A percentile compares a stretch with the other conserved stretches of the same genome.
Evolutionary conservation across 2,113 vertebrate species (phyloP).

Genomic region (Syngnathoides biaculeatus): DNA sequence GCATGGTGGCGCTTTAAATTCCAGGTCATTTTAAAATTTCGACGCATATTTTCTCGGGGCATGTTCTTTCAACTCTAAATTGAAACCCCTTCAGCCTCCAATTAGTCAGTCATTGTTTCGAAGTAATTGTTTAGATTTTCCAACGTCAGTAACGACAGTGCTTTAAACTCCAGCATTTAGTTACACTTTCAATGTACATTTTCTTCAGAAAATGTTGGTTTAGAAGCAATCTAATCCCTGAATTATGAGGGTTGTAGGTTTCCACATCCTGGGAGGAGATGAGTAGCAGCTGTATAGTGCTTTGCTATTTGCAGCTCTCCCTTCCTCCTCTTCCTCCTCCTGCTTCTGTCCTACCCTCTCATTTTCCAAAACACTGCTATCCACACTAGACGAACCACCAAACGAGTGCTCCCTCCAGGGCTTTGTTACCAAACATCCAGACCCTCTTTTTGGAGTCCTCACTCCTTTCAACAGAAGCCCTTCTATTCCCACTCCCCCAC

Average conservation of each 20-base stretch:
- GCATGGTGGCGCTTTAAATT: too few species aligned
- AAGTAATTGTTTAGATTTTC: too few species aligned
- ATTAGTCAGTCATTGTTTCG: too few species aligned
- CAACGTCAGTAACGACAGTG: too few species aligned
- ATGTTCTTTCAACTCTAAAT: too few species aligned
- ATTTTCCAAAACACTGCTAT: constrained; percentile 72
- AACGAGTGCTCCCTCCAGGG: constrained; percentile 38
- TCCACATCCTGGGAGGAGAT: constrained; percentile 40
- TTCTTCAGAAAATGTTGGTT: too few species aligned
- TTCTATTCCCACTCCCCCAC: neutral
- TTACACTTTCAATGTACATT: too few species aligned
- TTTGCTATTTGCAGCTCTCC: constrained; percentile 66
- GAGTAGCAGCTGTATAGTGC: constrained; percentile 59
- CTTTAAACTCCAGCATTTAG: too few species aligned
- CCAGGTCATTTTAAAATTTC: too few species aligned
- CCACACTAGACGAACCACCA: constrained; percentile 27
- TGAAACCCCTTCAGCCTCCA: too few species aligned
- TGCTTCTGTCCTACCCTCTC: constrained; percentile 60
- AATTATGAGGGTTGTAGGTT: neutral
- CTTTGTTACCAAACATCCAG: constrained; percentile 22
- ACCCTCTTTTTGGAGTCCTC: constrained; percentile 34
- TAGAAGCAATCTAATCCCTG: neutral
- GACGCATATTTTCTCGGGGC: too few species aligned
- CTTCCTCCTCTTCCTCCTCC: constrained; percentile 13
- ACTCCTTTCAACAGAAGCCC: neutral